Conservation (phyloP, 2,113 vertebrate species). For the Cryptomyrus ogoouensis region DNA sequence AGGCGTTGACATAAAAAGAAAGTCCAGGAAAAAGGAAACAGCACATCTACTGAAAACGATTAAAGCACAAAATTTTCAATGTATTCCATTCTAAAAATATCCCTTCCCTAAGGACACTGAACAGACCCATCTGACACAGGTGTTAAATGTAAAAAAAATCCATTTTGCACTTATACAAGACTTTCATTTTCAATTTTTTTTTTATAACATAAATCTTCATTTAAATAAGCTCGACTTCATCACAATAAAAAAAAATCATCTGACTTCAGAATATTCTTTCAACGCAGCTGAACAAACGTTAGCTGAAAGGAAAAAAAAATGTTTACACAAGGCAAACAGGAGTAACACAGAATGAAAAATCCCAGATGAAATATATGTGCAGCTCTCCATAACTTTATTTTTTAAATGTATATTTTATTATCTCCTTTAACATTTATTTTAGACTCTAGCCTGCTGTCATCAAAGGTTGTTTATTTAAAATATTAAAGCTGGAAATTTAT, state of each 20-base stretch:
- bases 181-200: neutral
- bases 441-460: neutral
- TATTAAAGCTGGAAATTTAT: neutral
- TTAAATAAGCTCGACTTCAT: neutral
- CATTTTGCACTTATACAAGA: neutral
- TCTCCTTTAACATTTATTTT: neutral
- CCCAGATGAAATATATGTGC: neutral
- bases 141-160: slow-evolving; percentile 42
- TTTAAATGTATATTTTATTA: neutral
- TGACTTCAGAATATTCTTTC: neutral
- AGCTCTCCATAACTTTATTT: neutral
- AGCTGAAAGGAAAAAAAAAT: neutral
- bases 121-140: slow-evolving; percentile 74
- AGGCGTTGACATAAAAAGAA: neutral
- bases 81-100: neutral
- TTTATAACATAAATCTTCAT: neutral
- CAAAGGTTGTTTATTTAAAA: neutral
- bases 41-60: neutral
- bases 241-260: neutral
- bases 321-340: neutral
- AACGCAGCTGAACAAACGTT: neutral
- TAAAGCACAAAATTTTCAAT: neutral
- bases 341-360: neutral
- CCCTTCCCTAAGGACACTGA: neutral
- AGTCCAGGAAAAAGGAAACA: neutral